Evolutionary conservation across 2,888 invertebrate species (phyloP).

Genomic region (Leptopilina drosophilae): DNA sequence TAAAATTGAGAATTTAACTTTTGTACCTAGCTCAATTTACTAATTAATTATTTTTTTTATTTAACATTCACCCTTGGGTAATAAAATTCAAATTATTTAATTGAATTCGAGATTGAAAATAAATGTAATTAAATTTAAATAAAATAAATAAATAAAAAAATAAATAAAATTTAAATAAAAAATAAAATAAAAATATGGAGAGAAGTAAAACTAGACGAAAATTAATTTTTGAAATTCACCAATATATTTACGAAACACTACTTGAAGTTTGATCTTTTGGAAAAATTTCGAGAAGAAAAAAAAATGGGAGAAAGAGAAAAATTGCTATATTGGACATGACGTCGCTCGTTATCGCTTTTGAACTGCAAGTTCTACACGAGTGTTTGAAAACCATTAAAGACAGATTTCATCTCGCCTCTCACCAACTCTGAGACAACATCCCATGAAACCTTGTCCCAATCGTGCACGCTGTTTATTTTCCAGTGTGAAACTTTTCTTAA

Average conservation of each 20-base stretch:
- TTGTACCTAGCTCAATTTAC: too few species aligned
- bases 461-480: slow-evolving; percentile 13
- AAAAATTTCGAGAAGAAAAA: background rate
- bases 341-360: background rate
- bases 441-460: slow-evolving; percentile 10
- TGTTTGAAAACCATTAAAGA: slow-evolving; percentile 28
- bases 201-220: background rate
- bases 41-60: too few species aligned
- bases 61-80: too few species aligned
- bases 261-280: background rate
- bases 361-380: background rate
- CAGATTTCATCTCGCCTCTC: slow-evolving; percentile 27
- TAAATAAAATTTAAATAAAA: too few species aligned
- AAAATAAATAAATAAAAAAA: too few species aligned
- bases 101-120: too few species aligned
- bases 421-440: background rate
- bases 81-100: too few species aligned
- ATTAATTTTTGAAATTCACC: background rate
- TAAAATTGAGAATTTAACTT: too few species aligned
- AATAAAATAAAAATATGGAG: too few species aligned
- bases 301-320: background rate
- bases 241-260: too few species aligned
- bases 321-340: background rate
- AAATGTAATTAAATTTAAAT: too few species aligned
- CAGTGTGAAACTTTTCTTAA: slow-evolving; percentile 20